These are phyloP conservation scores for Dolomedes plantarius DNA, from an alignment of 2,888 invertebrate genomes.

Conservation along the genomic window DNA sequence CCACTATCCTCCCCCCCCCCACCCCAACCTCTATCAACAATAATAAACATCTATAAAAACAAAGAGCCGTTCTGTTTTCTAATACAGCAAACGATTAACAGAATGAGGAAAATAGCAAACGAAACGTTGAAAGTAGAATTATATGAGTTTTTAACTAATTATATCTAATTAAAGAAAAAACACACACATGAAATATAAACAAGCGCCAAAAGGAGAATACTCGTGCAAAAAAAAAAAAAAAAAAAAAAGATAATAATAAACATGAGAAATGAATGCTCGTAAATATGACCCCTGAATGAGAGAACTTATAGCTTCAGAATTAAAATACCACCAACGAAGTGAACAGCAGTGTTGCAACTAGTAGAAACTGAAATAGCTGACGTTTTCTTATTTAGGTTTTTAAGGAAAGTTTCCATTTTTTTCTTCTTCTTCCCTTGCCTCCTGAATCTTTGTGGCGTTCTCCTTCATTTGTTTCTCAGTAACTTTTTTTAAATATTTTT, in stretches of 20 bases:
- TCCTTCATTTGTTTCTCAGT: slow-evolving; percentile 47
- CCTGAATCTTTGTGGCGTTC: slow-evolving; percentile 14
- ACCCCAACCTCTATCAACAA: too few species aligned
- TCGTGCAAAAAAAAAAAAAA: neutral
- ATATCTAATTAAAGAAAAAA: neutral
- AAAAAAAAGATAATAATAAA: slow-evolving; percentile 20
- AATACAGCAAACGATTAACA: neutral
- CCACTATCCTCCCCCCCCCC: too few species aligned
- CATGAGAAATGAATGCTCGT: neutral
- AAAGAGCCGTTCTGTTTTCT: neutral
- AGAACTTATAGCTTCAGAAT: slow-evolving; percentile 45
- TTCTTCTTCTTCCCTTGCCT: slow-evolving; percentile 8
- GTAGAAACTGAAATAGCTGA: slow-evolving; percentile 43
- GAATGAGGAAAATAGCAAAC: neutral
- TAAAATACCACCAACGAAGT: slow-evolving; percentile 68
- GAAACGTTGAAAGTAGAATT: neutral
- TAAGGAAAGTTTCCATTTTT: slow-evolving; percentile 13
- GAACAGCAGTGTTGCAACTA: slow-evolving; percentile 43
- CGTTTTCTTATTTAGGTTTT: slow-evolving; percentile 32
- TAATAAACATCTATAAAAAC: neutral
- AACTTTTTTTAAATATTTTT: neutral
- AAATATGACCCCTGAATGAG: slow-evolving; percentile 44
- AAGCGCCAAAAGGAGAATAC: neutral
- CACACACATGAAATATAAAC: neutral
- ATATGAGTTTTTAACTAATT: neutral